Evolutionary conservation across 2,888 invertebrate species (phyloP), one percentile per base, ranked within the genome.

Genomic region (Brachypalpus laphriformis): DNA sequence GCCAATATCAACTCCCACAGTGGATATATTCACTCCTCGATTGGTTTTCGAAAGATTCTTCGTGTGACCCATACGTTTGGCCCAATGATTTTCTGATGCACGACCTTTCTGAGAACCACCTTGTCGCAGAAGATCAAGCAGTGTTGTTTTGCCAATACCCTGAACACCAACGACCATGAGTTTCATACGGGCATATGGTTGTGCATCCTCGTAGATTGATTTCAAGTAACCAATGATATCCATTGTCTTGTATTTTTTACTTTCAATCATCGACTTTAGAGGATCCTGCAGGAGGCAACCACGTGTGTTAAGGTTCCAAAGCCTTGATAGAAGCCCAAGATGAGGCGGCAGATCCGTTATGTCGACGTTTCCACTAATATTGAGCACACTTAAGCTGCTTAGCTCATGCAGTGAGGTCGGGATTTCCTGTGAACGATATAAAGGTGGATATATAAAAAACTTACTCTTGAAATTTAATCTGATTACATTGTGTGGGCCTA

Each of bases 1-100:
- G 51, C 98, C 97, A 87, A 99, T 98, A 92, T 99, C 99, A 22
- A 99, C 99, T 18, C 99, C 99, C 40, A 99, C 99, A 0, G 99
- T 99, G 0, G 98, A 98, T 91, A 99, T 95, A 88, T 96, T 96
- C 16, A 94, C 95, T 6, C 96, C 96, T 75, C 95, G 94, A 0
- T 95, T 94, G 1, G 95, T 96, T 89, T 95, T 96, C 0, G 95
- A 94, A 45, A 95, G 95, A 57, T 96, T 95, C 87, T 95, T 95
- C 89, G 96, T 96, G 91, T 98, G 97, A 34, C 98, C 98, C 97
- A 98, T 98, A 61, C 98, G 94, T 90, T 97, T 97, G 0, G 98
- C 96, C 98, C 98, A 98, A 90, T 98, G 98, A 95, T 97, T 93
- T 47, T 92, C 92, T 1, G 91, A 89, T 11, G 90, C 89, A 1